These are phyloP conservation scores for Hyphantria cunea DNA, from an alignment of 1,140 invertebrate genomes.

Conservation along the genomic window DNA sequence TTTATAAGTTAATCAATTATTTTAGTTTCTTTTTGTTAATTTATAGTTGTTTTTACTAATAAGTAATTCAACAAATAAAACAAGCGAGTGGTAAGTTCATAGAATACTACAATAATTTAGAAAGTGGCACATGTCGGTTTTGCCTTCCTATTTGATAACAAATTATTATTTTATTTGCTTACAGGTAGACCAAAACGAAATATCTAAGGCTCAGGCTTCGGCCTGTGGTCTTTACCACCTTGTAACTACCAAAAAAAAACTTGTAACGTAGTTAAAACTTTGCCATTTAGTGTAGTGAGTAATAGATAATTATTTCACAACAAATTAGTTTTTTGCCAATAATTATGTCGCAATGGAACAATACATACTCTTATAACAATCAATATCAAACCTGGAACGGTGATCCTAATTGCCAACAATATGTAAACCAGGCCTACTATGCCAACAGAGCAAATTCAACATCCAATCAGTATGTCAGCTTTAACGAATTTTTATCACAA, in stretches of 20 bases:
- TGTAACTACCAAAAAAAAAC: constrained; percentile 26
- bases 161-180: constrained; percentile 45
- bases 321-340: constrained; percentile 39
- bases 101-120: constrained; percentile 26
- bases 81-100: constrained; percentile 51
- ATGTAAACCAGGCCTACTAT: constrained; percentile 61
- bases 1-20: constrained; percentile 65
- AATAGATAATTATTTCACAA: constrained; percentile 53
- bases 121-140: constrained; percentile 58
- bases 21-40: constrained; percentile 63
- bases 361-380: constrained; percentile 63
- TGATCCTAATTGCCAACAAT: constrained; percentile 57
- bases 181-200: constrained; percentile 47
- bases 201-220: constrained; percentile 62
- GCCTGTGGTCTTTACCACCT: constrained; percentile 53
- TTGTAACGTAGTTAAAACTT: constrained; percentile 11
- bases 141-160: constrained; percentile 40
- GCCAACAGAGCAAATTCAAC: constrained; percentile 58
- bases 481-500: constrained; percentile 73
- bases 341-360: constrained; percentile 75
- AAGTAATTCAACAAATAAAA: constrained; percentile 38
- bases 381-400: constrained; percentile 68
- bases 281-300: constrained; percentile 14
- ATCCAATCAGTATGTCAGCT: constrained; percentile 68
- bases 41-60: constrained; percentile 50